These are phyloP conservation scores for Anastrepha ludens DNA, from an alignment of 1,140 invertebrate genomes.

Conservation along the genomic window DNA sequence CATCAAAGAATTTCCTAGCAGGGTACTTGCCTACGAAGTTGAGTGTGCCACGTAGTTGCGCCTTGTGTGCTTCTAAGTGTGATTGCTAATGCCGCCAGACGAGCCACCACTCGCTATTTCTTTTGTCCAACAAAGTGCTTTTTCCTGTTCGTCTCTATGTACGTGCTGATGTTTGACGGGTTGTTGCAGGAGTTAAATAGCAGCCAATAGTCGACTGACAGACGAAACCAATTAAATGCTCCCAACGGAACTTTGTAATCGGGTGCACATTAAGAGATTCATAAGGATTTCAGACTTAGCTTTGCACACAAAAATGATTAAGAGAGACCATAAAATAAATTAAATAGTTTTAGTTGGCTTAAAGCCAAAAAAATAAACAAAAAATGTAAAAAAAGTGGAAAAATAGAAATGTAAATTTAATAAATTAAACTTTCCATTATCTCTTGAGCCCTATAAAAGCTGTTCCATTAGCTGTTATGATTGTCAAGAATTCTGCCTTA, in stretches of 20 bases:
- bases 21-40: no score
- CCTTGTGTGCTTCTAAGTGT: neutral
- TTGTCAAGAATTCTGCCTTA: no score
- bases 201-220: neutral
- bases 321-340: neutral
- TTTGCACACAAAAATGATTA: neutral
- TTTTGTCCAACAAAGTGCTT: slow-evolving; percentile 36
- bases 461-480: no score
- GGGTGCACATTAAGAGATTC: no score
- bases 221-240: slow-evolving; percentile 14
- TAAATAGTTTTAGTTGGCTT: no score
- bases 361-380: no score
- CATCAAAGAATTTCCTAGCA: no score
- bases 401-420: no score
- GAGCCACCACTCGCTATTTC: neutral
- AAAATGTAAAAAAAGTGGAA: no score
- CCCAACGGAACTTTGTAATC: neutral
- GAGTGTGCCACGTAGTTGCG: neutral
- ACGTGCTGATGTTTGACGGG: neutral
- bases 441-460: no score
- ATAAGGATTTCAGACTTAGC: neutral
- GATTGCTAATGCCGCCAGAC: neutral
- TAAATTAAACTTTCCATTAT: no score
- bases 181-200: neutral
- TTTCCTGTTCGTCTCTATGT: slow-evolving; percentile 6